Evolutionary conservation across 2,113 vertebrate genomes (phyloP).

Genomic region (Gnathonemus echidnorhynchus): DNA sequence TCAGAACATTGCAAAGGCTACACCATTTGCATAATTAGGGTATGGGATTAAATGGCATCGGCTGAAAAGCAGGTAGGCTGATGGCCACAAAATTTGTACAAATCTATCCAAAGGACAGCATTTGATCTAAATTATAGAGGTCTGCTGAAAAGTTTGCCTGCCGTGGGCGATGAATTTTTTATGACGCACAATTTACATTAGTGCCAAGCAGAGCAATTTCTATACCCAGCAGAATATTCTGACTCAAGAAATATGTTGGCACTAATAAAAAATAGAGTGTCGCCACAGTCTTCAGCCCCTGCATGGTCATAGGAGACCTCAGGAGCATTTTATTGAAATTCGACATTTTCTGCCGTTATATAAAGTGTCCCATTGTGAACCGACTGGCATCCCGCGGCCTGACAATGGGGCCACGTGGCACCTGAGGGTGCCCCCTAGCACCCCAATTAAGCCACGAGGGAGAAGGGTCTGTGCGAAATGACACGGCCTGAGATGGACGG

Average conservation of each 20-base stretch:
- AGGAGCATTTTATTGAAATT: neutral
- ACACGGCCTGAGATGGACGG: neutral
- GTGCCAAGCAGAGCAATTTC: neutral
- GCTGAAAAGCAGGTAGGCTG: neutral
- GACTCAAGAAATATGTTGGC: neutral
- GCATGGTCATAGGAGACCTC: neutral
- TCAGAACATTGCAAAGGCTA: neutral
- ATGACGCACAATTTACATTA: constrained; percentile 4
- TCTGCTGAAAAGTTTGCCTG: neutral
- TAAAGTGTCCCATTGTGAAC: neutral
- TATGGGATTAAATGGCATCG: neutral
- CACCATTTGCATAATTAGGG: neutral
- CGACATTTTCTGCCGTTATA: neutral
- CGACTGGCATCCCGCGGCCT: neutral
- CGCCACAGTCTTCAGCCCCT: neutral
- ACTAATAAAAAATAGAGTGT: neutral
- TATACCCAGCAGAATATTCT: neutral
- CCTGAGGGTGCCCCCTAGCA: neutral
- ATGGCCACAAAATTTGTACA: neutral
- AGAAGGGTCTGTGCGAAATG: neutral
- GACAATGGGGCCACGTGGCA: neutral
- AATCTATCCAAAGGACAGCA: neutral
- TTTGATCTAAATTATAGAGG: neutral
- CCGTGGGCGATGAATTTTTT: constrained; percentile 1
- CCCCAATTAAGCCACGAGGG: neutral